Evolutionary conservation across 2,113 vertebrate genomes (phyloP), one percentile per base, ranked within the genome.

Genomic region (Zapus hudsonius): DNA sequence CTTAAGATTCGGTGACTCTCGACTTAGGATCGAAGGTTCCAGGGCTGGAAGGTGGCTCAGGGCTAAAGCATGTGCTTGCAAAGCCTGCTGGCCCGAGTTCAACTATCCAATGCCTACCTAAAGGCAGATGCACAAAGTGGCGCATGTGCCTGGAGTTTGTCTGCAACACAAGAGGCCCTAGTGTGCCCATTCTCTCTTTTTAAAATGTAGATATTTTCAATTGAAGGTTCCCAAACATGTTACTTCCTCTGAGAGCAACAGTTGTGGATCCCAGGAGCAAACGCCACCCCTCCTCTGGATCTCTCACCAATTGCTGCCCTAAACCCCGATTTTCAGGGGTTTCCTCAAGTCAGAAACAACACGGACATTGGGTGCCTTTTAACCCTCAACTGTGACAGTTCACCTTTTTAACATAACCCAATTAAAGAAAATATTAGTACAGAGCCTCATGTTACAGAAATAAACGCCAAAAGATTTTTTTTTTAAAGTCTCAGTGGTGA

Each of bases 11-110:
- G 52, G 38, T 15, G n/a, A 66, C 42, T 76, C 67, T 38, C 44
- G 33, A 66, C 59, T 89, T 38, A 94, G 42, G 72, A 94, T 70
- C 42, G 33, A 93, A 91, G 69, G 87, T n/a, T 84, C 70, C 72
- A 70, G 52, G 52, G 52, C 52, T 52, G 52, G 52, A 52, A 52
- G 52, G 16, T 52, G 6, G 52, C 52, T 52, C 52, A 52, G 52
- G 52, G 11, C 16, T 52, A 52, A 52, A 52, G 11, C 52, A 52
- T 15, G 12, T 52, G 12, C 52, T 52, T 52, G 52, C 52, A 52
- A 52, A 52, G 52, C 52, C 52, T 10, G 52, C 52, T 52, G 52
- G 52, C 52, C 52, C 12, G 52, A 52, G 52, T 52, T 52, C 12
- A n/a, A n/a, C n/a, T n/a, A 52, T 15, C 52, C 52, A 52, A 52